Base-by-base conservation (phyloP, 2,113 vertebrate genomes). In the Thinocorus orbignyianus region DNA sequence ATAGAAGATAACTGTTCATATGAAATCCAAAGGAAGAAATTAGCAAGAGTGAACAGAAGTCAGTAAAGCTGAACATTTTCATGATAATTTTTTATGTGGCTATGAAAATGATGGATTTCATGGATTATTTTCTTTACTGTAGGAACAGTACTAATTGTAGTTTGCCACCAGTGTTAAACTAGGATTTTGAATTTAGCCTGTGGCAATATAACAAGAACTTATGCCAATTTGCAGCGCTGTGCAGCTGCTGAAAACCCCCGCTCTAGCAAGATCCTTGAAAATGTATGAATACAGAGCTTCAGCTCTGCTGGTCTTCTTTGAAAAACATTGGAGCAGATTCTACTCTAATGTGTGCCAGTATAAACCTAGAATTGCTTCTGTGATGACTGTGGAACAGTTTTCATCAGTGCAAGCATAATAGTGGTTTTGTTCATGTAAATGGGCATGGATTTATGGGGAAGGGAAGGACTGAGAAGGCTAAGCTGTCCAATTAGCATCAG, bases 191-290 rank as follows among this genome's bases (percentile, higher is more conserved):
- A 82, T 91, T 70, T 83, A 92, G 93, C 86, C 83, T 0, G 0
- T 88, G 81, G 88, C 90, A 79, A 9, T 86, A 31, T 88, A 94
- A 74, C 71, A 86, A 88, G 95, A 88, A 78, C 23, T 94, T 86
- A 60, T 52, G 92, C 90, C 92, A 94, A 61, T 64, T 94, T 93
- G 69, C 71, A 88, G 88, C 7, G 3, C 76, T 83, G 58, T 86
- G 72, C 88, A 92, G 76, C 80, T 97, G 92, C 78, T 81, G 62
- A 85, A 93, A 96, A 81, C 13, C 35, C 57, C 35, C 3, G 1
- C 60, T 93, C 33, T 61, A 92, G 76, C 46, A 76, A 57, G 22
- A 88, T 42, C 61, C 46, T 86, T 85, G 58, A 74, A 86, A 90
- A 93, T 79, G 37, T 81, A 60, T 86, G 65, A 92, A 81, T 74